These are phyloP conservation scores for Malacoraja senta DNA, from an alignment of 2,797 vertebrate species.

Conservation along the genomic window DNA sequence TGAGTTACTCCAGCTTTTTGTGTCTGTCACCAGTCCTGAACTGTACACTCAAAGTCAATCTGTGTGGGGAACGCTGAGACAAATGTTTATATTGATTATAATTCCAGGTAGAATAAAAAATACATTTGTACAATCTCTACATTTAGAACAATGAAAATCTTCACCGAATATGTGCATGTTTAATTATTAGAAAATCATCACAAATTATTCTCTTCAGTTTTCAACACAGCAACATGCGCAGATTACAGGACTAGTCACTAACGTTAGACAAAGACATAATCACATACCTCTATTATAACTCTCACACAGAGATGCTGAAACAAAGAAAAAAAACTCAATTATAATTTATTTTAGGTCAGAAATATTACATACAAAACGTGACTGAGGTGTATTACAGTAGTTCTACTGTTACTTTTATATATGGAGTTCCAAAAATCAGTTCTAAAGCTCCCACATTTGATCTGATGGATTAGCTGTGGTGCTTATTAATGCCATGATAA, in stretches of 20 bases:
- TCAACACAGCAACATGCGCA: no score
- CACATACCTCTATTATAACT: background rate
- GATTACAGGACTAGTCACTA: background rate
- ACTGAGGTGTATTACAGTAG: background rate
- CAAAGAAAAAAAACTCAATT: background rate
- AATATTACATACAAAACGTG: background rate
- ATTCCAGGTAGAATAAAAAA: no score
- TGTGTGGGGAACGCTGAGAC: no score
- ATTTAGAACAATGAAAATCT: background rate
- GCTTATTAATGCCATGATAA: background rate
- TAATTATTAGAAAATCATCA: background rate
- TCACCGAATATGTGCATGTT: background rate
- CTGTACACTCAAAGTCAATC: no score
- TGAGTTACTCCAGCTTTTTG: no score
- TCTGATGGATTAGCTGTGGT: background rate
- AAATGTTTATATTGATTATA: no score
- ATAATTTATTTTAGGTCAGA: background rate
- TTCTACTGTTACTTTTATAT: background rate
- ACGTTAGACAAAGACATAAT: background rate
- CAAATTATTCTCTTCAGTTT: background rate
- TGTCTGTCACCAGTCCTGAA: no score
- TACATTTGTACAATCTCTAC: background rate
- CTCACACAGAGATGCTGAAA: constrained; percentile 23
- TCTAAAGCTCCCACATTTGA: background rate
- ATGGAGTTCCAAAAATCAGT: background rate